Evolutionary conservation across 2,113 vertebrate genomes (phyloP).

Genomic region (Lathamus discolor): DNA sequence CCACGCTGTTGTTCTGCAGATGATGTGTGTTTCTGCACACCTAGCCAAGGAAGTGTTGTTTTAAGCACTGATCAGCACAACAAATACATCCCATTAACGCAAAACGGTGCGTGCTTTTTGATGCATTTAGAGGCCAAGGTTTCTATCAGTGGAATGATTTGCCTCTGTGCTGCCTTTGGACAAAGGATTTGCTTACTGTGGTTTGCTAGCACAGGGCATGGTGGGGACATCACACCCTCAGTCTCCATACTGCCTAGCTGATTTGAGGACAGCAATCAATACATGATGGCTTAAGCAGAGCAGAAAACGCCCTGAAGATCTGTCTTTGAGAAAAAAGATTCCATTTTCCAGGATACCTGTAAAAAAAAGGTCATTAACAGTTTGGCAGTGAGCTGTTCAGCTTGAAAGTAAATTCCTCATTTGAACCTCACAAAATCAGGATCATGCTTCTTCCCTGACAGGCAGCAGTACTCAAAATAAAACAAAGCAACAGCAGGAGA

Average conservation of each 20-base stretch:
- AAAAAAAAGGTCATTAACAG: background rate
- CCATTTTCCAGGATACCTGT: background rate
- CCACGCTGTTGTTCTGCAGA: accelerated
- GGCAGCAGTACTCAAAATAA: conserved; percentile 7
- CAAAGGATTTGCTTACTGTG: background rate
- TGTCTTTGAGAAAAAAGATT: background rate
- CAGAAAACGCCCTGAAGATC: background rate
- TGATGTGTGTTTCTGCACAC: background rate
- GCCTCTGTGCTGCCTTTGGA: background rate
- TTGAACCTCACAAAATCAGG: background rate
- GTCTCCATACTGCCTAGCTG: background rate
- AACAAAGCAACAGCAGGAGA: background rate
- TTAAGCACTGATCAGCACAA: background rate
- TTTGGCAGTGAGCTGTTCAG: background rate
- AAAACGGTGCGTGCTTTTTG: background rate
- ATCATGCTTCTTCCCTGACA: background rate
- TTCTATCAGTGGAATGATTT: background rate
- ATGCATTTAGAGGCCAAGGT: background rate
- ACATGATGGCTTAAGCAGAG: background rate
- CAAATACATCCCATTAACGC: background rate
- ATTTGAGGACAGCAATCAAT: background rate
- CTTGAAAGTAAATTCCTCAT: background rate
- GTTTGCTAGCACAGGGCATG: background rate
- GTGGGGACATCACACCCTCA: background rate
- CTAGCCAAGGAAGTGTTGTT: background rate